phyloP scores from a whole-genome alignment of 2,797 vertebrate species.

The Euthynnus affinis region DNA sequence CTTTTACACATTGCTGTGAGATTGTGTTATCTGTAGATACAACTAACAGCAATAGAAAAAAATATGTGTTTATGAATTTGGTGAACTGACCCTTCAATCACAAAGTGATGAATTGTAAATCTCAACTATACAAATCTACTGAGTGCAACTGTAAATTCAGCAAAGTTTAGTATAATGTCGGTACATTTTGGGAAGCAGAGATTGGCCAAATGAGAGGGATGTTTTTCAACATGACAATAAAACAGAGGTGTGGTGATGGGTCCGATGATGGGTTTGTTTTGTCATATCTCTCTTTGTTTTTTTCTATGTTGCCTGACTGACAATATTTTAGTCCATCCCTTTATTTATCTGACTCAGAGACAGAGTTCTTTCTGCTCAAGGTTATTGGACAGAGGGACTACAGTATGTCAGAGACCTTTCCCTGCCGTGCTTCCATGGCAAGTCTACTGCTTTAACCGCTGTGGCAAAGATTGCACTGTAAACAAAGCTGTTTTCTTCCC shows the following conservation, averaged over 20 bases:
- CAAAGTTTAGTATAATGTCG: neutral
- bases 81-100: neutral
- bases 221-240: neutral
- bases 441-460: constrained; percentile 5
- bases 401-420: constrained; percentile 37
- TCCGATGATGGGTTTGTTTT: neutral
- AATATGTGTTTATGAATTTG: neutral
- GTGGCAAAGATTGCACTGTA: constrained; percentile 48
- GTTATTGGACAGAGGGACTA: constrained; percentile 24
- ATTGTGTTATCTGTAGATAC: too few species aligned
- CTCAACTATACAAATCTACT: neutral
- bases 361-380: constrained; percentile 14
- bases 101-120: neutral
- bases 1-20: too few species aligned
- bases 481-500: constrained; percentile 71
- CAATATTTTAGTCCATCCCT: neutral
- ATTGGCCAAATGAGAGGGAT: neutral
- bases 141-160: neutral
- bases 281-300: neutral
- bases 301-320: constrained; percentile 7
- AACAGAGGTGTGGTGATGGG: neutral
- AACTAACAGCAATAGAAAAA: neutral
- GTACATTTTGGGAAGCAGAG: neutral
- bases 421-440: constrained; percentile 1
- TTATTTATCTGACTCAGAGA: neutral